phyloP scores from a whole-genome alignment of 2,888 invertebrate genomes.

The Piscicola geometra region DNA sequence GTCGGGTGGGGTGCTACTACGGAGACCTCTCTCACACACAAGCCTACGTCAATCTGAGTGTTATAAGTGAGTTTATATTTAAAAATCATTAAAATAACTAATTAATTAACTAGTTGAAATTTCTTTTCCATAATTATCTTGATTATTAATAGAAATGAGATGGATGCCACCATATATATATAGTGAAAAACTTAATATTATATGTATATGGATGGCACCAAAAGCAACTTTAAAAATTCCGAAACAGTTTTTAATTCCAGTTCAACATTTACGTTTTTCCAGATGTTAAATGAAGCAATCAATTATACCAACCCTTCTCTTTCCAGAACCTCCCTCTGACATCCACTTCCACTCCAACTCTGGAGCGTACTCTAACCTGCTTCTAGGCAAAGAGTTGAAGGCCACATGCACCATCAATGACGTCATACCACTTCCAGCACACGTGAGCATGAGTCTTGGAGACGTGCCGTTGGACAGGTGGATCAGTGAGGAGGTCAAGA shows the following conservation, averaged over 20 bases:
- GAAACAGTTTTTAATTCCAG: too few species aligned
- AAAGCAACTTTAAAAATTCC: too few species aligned
- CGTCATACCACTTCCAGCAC: slow-evolving; percentile 3
- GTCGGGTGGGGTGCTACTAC: slow-evolving; percentile 10
- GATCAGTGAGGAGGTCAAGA: background rate
- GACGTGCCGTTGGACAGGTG: background rate
- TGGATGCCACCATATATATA: too few species aligned
- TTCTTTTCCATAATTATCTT: too few species aligned
- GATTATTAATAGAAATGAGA: too few species aligned
- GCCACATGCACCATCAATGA: slow-evolving; percentile 14
- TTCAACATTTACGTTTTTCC: too few species aligned
- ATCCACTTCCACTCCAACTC: slow-evolving; percentile 15
- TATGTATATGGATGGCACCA: too few species aligned
- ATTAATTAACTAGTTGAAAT: too few species aligned
- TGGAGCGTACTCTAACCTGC: background rate
- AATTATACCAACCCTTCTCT: too few species aligned
- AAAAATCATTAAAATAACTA: too few species aligned
- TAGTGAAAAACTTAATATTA: too few species aligned
- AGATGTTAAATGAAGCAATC: too few species aligned
- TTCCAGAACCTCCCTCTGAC: slow-evolving; percentile 6
- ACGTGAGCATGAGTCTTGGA: slow-evolving; percentile 15
- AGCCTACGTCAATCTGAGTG: background rate
- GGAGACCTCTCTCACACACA: background rate
- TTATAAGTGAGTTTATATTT: background rate
- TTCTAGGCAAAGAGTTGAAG: background rate